A percentile compares a stretch with the other conserved stretches of the same genome.
phyloP scores from a whole-genome alignment of 2,888 invertebrate genomes.

The Conistra vaccinii region DNA sequence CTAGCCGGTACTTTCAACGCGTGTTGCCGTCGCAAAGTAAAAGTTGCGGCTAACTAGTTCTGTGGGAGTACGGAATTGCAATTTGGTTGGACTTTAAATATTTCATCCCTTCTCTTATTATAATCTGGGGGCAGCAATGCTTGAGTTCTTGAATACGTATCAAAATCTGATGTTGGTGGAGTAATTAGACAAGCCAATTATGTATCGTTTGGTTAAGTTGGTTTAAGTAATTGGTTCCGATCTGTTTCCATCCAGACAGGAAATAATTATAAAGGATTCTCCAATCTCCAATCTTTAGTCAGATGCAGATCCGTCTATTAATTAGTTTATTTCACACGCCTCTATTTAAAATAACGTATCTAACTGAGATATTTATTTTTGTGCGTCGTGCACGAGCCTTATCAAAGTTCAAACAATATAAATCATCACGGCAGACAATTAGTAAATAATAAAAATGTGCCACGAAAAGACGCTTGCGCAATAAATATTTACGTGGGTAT shows the following conservation, averaged over 20 bases:
- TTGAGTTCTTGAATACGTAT: not conserved
- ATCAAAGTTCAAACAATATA: constrained; percentile 51
- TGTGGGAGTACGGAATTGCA: not conserved
- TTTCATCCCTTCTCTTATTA: not conserved
- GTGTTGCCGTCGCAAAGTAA: no score
- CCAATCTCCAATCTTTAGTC: not conserved
- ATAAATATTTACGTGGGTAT: constrained; percentile 23
- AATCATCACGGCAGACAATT: constrained; percentile 31
- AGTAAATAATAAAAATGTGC: constrained; percentile 38
- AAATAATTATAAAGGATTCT: constrained; percentile 5
- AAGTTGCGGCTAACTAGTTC: no score
- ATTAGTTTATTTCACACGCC: not conserved
- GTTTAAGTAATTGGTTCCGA: not conserved
- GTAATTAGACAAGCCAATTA: not conserved
- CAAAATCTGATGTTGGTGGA: not conserved
- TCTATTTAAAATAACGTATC: not conserved
- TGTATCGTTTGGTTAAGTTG: not conserved
- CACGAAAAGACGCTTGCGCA: constrained; percentile 17
- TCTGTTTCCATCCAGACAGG: not conserved
- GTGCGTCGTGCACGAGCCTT: constrained; percentile 5
- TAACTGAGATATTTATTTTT: no score
- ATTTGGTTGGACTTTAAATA: not conserved
- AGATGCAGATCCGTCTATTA: not conserved
- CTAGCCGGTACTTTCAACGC: no score
- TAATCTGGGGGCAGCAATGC: not conserved